Evolutionary conservation across 2,888 invertebrate species (phyloP), one percentile per base, ranked within the genome.

Genomic region (Bombylius discolor): DNA sequence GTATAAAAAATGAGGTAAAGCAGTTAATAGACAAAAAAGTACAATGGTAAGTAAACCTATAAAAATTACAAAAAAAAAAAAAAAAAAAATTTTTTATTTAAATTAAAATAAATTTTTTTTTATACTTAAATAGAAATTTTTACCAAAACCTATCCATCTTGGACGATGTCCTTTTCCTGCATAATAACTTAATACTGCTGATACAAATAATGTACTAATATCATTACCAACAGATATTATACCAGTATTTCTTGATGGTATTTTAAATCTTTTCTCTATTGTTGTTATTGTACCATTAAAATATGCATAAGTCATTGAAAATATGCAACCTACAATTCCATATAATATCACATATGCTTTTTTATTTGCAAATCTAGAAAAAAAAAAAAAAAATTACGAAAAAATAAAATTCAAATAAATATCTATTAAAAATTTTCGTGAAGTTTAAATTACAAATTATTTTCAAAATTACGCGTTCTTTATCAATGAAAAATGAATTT

Each of bases 221-320:
- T 87, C 86, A 68, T 87, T 86, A 39, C 86, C 86, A 58, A 85
- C 82, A 50, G 83, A 80, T 62, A 85, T 84, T 61, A 86, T 76
- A 58, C 85, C 85, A 61, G 83, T 83, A 34, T 83, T 84, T 67
- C 79, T 79, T 46, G 83, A 84, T 14, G 84, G 83, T 65, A 85
- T 84, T 69, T 83, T 84, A 67, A 84, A 85, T 62, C 85, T 76
- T 66, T 85, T 85, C 69, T 85, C 85, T 60, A 85, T 75, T 5
- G 85, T 85, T 52, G 85, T 84, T 58, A 85, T 83, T 36, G 83
- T 84, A n/a, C 84, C 85, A 65, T 82, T 83, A 64, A 84, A 85
- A 66, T 85, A 85, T 5, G 84, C 80, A 64, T 80, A 84, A 58
- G 81, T 81, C 64, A 85, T 84, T 31, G 82, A 80, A 66, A 82